phyloP scores from a whole-genome alignment of 2,888 invertebrate genomes.

The Acrobasis suavella region DNA sequence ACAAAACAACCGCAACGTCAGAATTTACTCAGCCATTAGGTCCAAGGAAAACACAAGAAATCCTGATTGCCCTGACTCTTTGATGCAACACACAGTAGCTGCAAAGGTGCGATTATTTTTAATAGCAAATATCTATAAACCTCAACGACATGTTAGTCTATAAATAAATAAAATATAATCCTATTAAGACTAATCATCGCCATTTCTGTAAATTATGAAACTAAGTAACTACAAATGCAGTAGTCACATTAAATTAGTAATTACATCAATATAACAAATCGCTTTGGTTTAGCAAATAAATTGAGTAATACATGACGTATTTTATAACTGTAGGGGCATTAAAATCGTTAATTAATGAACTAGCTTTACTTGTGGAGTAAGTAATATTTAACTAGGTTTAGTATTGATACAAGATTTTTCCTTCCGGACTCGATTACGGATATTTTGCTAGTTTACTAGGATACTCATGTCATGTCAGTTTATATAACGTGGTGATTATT shows the following conservation, averaged over 20 bases:
- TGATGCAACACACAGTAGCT: background rate
- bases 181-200: background rate
- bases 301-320: slow-evolving; percentile 5
- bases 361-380: background rate
- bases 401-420: background rate
- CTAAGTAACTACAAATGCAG: slow-evolving; percentile 4
- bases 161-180: background rate
- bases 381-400: background rate
- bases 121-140: background rate
- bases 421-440: background rate
- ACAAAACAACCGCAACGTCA: no score
- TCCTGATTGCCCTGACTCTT: background rate
- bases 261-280: slow-evolving; percentile 12
- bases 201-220: background rate
- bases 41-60: background rate
- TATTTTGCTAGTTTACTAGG: background rate
- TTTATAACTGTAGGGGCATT: slow-evolving; percentile 11
- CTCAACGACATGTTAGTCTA: background rate
- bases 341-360: background rate
- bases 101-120: background rate
- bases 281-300: background rate
- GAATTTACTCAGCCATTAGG: background rate
- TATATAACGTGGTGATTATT: background rate
- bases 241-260: background rate
- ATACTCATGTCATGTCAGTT: background rate